A percentile compares a stretch with the other conserved stretches of the same genome.
Evolutionary conservation across 1,140 invertebrate genomes (phyloP).

Genomic region (Polypedilum pembai): DNA sequence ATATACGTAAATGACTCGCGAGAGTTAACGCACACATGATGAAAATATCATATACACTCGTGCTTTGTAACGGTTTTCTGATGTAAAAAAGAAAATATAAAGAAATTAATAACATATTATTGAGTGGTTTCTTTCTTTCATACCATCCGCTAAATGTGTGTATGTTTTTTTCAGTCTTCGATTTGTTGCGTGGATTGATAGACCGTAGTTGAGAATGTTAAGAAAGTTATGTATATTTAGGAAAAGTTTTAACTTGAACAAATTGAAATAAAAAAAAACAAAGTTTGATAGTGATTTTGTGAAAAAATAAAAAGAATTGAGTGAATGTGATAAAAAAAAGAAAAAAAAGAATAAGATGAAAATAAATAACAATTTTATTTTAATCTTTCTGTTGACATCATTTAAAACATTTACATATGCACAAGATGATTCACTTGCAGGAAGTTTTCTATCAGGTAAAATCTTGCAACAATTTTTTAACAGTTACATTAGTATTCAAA

Average conservation of each 20-base stretch:
- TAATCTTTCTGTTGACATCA: slow-evolving; percentile 32
- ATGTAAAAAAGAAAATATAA: background rate
- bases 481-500: background rate
- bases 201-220: background rate
- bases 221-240: background rate
- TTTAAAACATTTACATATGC: slow-evolving; percentile 35
- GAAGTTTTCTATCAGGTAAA: slow-evolving; percentile 68
- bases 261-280: background rate
- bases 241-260: background rate
- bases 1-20: background rate
- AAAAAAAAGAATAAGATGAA: background rate
- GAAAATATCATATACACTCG: slow-evolving; percentile 12
- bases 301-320: background rate
- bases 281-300: background rate
- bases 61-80: slow-evolving; percentile 20
- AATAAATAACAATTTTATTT: slow-evolving; percentile 29
- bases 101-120: slow-evolving; percentile 29
- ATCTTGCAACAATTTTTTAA: background rate
- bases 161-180: slow-evolving; percentile 17
- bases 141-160: background rate
- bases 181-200: slow-evolving; percentile 20
- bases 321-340: background rate
- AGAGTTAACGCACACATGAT: slow-evolving; percentile 10
- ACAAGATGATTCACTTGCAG: slow-evolving; percentile 68
- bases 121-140: slow-evolving; percentile 21